A percentile compares a stretch with the other conserved stretches of the same genome.
These are phyloP conservation scores for Cepaea nemoralis DNA, from an alignment of 1,140 invertebrate species.

Conservation along the genomic window DNA sequence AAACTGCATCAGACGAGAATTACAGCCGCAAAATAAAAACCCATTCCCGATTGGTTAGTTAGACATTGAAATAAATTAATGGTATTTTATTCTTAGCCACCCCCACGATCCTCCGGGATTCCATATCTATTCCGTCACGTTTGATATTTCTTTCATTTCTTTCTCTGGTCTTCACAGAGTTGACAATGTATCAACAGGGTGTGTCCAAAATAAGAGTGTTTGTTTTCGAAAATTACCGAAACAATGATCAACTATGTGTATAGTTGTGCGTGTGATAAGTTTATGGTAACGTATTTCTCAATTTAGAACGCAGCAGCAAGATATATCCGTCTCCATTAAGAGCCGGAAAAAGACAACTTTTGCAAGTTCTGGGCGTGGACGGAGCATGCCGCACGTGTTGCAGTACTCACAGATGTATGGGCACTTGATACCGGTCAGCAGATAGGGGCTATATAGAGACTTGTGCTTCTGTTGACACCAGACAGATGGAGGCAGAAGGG, in stretches of 20 bases:
- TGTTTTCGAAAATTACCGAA: too few species aligned
- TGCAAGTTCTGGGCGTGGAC: neutral
- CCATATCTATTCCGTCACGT: neutral
- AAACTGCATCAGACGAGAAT: neutral
- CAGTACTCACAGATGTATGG: neutral
- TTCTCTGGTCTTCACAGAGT: neutral
- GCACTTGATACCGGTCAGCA: neutral
- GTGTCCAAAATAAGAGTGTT: neutral
- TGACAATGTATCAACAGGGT: neutral
- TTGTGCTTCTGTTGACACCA: too few species aligned
- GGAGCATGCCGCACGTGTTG: neutral
- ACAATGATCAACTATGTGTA: too few species aligned
- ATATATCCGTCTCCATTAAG: too few species aligned
- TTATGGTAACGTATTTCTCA: too few species aligned
- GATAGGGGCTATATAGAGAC: too few species aligned
- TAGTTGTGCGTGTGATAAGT: too few species aligned
- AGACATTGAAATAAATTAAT: neutral
- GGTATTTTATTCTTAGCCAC: neutral
- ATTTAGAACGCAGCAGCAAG: too few species aligned
- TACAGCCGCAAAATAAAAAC: neutral
- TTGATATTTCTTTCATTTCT: neutral
- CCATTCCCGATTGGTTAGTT: neutral
- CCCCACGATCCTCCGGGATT: neutral
- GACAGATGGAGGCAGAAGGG: too few species aligned
- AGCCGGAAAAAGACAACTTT: too few species aligned